Evolutionary conservation across 2,888 invertebrate genomes (phyloP), one percentile per base, ranked within the genome.

Genomic region (Spialia ferax): DNA sequence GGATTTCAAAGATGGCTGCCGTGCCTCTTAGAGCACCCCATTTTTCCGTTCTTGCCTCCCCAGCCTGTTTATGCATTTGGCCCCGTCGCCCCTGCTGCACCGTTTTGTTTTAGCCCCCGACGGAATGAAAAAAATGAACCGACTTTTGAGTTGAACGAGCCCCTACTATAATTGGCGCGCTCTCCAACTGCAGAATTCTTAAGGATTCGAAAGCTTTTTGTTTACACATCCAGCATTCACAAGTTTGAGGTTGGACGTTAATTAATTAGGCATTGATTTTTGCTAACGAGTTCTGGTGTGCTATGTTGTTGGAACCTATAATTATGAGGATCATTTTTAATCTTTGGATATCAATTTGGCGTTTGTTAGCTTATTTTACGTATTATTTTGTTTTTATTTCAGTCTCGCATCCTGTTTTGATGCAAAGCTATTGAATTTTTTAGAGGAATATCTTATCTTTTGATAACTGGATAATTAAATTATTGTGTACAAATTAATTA

Each of bases 21-120:
- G 75, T 71, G 67, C 72, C 87, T 88, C 86, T 89, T 89, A 82
- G n/a, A n/a, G 81, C 89, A 84, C 91, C 91, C 91, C 84, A 91
- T 89, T 91, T 91, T 91, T 90, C 83, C 82, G 80, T 86, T 87
- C 87, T 87, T 86, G 77, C 88, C 85, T 78, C 88, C 89, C 86
- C 80, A 69, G 76, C 20, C 80, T 75, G 72, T 77, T 80, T 81
- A 80, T 80, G 83, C 80, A 81, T 77, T 79, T 81, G 82, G 79
- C 77, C 78, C 75, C 77, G 77, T 75, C 77, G 79, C 82, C 80
- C 75, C 80, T 79, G 75, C 81, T 85, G 87, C 87, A 86, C 76
- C 78, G 76, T 76, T 75, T 75, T 75, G 74, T 77, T 76, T 75
- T 70, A 65, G 63, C 68, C 66, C 55, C 60, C 59, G 66, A 66